Percentiles rank a stretch among this genome's conserved stretches.
phyloP scores from a whole-genome alignment of 1,140 invertebrate genomes.

The Ips typographus region DNA sequence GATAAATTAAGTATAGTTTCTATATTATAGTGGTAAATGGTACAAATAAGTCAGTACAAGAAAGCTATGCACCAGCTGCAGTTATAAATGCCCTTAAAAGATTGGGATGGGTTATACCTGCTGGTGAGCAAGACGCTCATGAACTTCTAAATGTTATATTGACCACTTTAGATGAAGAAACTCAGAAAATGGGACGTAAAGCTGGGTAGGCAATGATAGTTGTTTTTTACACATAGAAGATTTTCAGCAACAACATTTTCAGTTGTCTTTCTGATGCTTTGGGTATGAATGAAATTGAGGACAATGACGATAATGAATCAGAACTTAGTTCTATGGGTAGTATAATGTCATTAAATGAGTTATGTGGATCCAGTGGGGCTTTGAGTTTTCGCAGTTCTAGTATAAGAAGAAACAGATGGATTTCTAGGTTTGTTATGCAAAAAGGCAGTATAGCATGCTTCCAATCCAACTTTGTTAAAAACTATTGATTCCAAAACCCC shows the following conservation, averaged over 20 bases:
- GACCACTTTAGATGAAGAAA: conserved; percentile 84
- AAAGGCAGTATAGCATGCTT: background rate
- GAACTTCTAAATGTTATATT: conserved; percentile 87
- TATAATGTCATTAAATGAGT: conserved; percentile 51
- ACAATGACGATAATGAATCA: conserved; percentile 36
- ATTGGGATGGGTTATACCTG: conserved; percentile 80
- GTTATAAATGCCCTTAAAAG: conserved; percentile 74
- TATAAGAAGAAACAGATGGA: conserved; percentile 50
- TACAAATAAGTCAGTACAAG: conserved; percentile 64
- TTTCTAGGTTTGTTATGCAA: conserved; percentile 39
- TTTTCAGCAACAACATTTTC: conserved; percentile 51
- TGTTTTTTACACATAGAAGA: background rate
- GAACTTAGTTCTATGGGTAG: conserved; percentile 48
- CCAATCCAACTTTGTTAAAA: background rate
- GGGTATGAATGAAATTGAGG: conserved; percentile 50
- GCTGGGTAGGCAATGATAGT: conserved; percentile 49
- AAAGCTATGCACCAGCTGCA: conserved; percentile 64
- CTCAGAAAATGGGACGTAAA: conserved; percentile 58
- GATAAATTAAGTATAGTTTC: conserved; percentile 1
- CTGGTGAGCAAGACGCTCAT: conserved; percentile 91
- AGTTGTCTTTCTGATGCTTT: conserved; percentile 73
- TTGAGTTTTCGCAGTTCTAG: conserved; percentile 44
- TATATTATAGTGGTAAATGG: conserved; percentile 69
- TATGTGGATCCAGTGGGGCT: conserved; percentile 45
- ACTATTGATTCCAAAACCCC: background rate